Evolutionary conservation across 1,140 invertebrate genomes (phyloP), one percentile per base, ranked within the genome.

Genomic region (Varroa destructor): DNA sequence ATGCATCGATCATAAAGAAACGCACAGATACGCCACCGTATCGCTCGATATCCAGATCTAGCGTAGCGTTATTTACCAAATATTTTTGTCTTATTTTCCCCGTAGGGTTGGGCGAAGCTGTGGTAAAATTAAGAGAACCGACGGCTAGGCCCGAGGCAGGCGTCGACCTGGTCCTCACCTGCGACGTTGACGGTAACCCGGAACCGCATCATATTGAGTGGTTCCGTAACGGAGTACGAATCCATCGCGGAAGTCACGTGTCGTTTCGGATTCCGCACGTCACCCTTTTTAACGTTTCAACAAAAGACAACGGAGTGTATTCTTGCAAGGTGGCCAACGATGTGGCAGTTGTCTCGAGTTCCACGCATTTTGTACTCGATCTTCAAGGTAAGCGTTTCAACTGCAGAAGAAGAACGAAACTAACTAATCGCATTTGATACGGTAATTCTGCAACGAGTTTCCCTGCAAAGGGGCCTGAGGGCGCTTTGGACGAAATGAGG

Each of bases 141-240:
- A 51, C 46, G 3, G 3, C 4, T 3, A 67, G 81, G 72, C 81
- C 87, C 55, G 78, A 74, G 71, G 76, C 79, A 72, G 86, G 85
- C 71, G 80, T 76, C 71, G 85, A 89, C 74, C 80, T 89, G 70
- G 81, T 85, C 67, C 81, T 90, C 51, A 84, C 85, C 74, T 90
- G 88, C 80, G 85, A 86, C 75, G 85, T 87, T 71, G 86, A 88
- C 55, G 88, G 87, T 40, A 87, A 85, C 74, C 85, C 86, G 37
- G 85, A 87, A 72, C 84, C 89, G 57, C 61, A 37, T 40, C 80
- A 82, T 74, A 85, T 86, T 76, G 84, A 88, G 77, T 90, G 88
- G 88, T 89, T 87, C 80, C 84, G 86, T 71, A 89, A 90, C 76
- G 85, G 81, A 70, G 82, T 83, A 75, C 84, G 84, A 72, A 74